phyloP scores from a whole-genome alignment of 2,797 vertebrate genomes.

The Acestrorhynchus altus region DNA sequence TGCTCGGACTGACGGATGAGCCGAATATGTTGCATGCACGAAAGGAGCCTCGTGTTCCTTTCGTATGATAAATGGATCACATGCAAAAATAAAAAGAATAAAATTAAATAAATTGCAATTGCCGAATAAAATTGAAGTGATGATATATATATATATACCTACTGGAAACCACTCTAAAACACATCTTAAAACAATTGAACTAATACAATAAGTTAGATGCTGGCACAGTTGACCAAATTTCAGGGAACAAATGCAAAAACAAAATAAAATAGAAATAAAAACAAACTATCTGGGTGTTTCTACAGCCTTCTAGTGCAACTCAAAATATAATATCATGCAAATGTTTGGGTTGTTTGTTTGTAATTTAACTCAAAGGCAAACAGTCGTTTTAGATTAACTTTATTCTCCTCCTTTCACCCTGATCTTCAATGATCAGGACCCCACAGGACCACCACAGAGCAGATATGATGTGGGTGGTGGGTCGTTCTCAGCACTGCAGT shows the following conservation, averaged over 20 bases:
- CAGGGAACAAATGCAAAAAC: background rate
- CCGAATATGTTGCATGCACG: constrained; percentile 56
- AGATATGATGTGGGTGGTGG: too few relatives aligned
- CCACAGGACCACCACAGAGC: too few relatives aligned
- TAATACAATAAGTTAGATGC: constrained; percentile 63
- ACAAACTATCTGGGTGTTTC: constrained; percentile 46
- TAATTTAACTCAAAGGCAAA: too few relatives aligned
- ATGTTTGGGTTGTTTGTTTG: too few relatives aligned
- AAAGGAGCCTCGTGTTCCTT: constrained; percentile 46
- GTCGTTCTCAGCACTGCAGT: too few relatives aligned
- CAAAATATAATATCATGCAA: too few relatives aligned
- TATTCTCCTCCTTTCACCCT: too few relatives aligned
- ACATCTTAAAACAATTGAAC: constrained; percentile 32
- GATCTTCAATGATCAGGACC: too few relatives aligned
- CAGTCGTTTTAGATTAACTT: too few relatives aligned
- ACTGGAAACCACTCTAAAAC: constrained; percentile 48
- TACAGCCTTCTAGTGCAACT: too few relatives aligned
- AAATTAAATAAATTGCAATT: constrained; percentile 44
- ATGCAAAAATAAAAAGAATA: constrained; percentile 58
- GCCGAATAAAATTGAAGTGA: constrained; percentile 44
- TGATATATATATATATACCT: constrained; percentile 48
- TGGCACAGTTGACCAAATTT: constrained; percentile 32
- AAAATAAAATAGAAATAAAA: background rate
- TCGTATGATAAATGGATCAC: constrained; percentile 61
- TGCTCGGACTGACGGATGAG: constrained; percentile 65